phyloP scores from a whole-genome alignment of 2,113 vertebrate genomes.

The Hemiscyllium ocellatum region DNA sequence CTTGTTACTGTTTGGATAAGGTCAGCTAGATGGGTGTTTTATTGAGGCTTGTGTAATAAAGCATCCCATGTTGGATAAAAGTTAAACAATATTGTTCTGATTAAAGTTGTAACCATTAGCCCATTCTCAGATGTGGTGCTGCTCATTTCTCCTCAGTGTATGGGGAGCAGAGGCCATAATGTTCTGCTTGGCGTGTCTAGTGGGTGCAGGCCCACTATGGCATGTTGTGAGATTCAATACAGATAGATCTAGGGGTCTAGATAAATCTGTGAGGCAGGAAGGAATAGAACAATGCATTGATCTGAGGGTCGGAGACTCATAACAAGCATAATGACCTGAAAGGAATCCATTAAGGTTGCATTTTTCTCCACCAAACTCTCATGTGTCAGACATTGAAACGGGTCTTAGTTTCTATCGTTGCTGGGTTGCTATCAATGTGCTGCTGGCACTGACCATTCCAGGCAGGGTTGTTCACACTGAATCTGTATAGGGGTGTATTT shows the following conservation, averaged over 20 bases:
- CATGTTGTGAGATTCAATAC: neutral
- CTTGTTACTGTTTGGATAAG: neutral
- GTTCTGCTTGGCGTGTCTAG: neutral
- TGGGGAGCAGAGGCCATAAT: neutral
- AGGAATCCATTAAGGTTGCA: neutral
- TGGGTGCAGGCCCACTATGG: neutral
- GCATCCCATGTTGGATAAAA: neutral
- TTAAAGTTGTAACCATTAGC: neutral
- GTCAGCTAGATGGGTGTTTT: neutral
- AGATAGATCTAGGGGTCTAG: neutral
- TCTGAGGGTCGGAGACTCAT: neutral
- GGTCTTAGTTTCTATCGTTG: no score
- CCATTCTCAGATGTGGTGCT: neutral
- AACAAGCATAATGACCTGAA: neutral
- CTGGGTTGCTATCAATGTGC: no score
- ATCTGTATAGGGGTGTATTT: no score
- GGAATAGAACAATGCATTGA: neutral
- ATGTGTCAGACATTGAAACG: no score
- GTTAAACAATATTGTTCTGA: neutral
- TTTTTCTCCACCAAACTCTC: no score
- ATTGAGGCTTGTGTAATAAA: neutral
- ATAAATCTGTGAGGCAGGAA: neutral
- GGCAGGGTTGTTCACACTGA: no score
- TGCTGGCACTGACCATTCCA: no score
- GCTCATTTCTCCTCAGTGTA: neutral